A percentile compares a stretch with the other conserved stretches of the same genome.
phyloP scores from a whole-genome alignment of 1,140 invertebrate species.

The Luehdorfia chinensis region DNA sequence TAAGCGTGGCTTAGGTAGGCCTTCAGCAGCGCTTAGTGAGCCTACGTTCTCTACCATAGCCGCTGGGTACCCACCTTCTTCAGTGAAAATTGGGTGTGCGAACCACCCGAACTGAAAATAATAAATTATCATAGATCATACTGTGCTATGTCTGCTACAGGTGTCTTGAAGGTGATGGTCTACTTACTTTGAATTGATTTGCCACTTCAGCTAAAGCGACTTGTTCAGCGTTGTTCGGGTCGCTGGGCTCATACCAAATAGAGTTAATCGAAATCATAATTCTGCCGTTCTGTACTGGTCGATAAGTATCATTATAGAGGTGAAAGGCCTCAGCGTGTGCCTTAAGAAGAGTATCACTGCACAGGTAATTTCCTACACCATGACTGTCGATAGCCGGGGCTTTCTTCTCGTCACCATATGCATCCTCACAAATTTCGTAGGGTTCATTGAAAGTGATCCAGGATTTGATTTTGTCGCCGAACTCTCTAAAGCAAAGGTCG shows the following conservation, averaged over 20 bases:
- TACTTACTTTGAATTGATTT: slow-evolving; percentile 72
- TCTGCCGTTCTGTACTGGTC: slow-evolving; percentile 61
- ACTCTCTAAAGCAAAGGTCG: slow-evolving; percentile 73
- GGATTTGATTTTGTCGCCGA: slow-evolving; percentile 76
- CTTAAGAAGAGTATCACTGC: slow-evolving; percentile 77
- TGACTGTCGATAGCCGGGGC: slow-evolving; percentile 71
- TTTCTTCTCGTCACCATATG: slow-evolving; percentile 77
- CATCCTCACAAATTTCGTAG: slow-evolving; percentile 73
- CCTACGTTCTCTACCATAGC: slow-evolving; percentile 77
- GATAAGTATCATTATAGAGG: slow-evolving; percentile 76
- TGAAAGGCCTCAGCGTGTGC: slow-evolving; percentile 78
- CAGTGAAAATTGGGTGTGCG: slow-evolving; percentile 79
- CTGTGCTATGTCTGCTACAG: neutral
- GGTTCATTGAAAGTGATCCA: slow-evolving; percentile 81
- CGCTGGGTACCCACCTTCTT: slow-evolving; percentile 79
- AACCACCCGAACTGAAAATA: slow-evolving; percentile 79
- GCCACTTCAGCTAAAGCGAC: slow-evolving; percentile 67
- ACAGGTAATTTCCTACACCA: slow-evolving; percentile 77
- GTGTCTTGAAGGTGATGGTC: too few species aligned
- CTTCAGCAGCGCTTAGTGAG: slow-evolving; percentile 68
- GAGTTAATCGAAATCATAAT: slow-evolving; percentile 76
- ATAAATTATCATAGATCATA: too few species aligned
- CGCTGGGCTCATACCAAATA: slow-evolving; percentile 72
- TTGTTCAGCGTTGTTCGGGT: slow-evolving; percentile 60
- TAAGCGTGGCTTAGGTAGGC: slow-evolving; percentile 63